Conservation (phyloP, 2,797 vertebrate species). For the Tauraco hartlaubi region DNA sequence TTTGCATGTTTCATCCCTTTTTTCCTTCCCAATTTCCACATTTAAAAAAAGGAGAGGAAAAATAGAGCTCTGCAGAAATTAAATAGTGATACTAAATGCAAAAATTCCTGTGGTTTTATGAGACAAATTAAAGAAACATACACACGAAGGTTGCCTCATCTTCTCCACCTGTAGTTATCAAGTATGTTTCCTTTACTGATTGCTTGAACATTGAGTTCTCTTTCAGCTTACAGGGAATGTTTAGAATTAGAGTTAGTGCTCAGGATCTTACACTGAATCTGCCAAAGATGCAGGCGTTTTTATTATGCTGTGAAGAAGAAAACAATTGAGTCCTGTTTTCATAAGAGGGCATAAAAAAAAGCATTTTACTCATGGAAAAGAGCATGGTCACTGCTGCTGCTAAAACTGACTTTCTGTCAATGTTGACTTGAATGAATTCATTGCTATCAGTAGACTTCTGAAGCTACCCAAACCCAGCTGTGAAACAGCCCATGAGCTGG, state of each 20-base stretch:
- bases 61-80: background rate
- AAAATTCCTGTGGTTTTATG: background rate
- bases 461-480: background rate
- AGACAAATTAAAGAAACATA: background rate
- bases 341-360: background rate
- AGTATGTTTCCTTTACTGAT: background rate
- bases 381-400: background rate
- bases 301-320: background rate
- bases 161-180: background rate
- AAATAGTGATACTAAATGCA: background rate
- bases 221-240: background rate
- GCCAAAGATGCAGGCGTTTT: background rate
- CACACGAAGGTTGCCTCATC: fast-evolving
- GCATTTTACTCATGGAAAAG: background rate
- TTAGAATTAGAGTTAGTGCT: background rate
- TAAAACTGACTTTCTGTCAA: background rate
- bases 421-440: background rate
- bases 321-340: background rate
- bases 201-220: background rate
- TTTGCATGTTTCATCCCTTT: background rate
- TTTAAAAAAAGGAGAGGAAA: background rate
- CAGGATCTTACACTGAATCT: background rate
- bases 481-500: background rate
- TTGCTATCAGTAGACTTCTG: background rate
- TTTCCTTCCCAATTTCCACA: background rate